phyloP scores from a whole-genome alignment of 1,140 invertebrate species.

The Phortica variegata region DNA sequence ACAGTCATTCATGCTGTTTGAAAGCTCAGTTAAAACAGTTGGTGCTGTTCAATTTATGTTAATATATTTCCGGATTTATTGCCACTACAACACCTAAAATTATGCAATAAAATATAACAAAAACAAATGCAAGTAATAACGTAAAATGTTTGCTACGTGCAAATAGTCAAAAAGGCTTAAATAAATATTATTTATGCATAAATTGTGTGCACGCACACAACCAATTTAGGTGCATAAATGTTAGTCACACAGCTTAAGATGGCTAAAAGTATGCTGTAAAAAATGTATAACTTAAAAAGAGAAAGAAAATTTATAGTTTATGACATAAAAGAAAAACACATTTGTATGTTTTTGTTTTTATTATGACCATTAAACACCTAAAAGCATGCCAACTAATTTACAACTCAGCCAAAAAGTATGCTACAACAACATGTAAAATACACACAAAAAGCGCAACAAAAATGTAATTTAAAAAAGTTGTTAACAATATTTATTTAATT shows the following conservation, averaged over 20 bases:
- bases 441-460: slow-evolving; percentile 26
- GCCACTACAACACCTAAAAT: slow-evolving; percentile 15
- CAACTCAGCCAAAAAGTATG: too few species aligned
- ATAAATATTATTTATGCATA: too few species aligned
- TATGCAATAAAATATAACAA: slow-evolving; percentile 28
- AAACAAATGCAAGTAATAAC: slow-evolving; percentile 20
- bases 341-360: background rate
- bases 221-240: too few species aligned
- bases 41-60: too few species aligned
- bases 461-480: slow-evolving; percentile 1
- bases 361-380: slow-evolving; percentile 16
- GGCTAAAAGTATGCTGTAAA: slow-evolving; percentile 22
- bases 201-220: too few species aligned
- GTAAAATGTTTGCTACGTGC: slow-evolving; percentile 15
- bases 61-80: too few species aligned
- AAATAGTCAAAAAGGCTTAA: background rate
- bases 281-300: too few species aligned
- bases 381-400: slow-evolving; percentile 17
- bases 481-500: background rate
- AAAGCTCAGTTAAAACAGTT: too few species aligned
- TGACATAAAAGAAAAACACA: slow-evolving; percentile 21
- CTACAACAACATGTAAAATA: slow-evolving; percentile 24
- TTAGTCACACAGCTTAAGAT: slow-evolving; percentile 11
- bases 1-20: too few species aligned
- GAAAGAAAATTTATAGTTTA: too few species aligned